Base-by-base conservation (phyloP, 1,140 invertebrate genomes). In the Drosophila nasuta region DNA sequence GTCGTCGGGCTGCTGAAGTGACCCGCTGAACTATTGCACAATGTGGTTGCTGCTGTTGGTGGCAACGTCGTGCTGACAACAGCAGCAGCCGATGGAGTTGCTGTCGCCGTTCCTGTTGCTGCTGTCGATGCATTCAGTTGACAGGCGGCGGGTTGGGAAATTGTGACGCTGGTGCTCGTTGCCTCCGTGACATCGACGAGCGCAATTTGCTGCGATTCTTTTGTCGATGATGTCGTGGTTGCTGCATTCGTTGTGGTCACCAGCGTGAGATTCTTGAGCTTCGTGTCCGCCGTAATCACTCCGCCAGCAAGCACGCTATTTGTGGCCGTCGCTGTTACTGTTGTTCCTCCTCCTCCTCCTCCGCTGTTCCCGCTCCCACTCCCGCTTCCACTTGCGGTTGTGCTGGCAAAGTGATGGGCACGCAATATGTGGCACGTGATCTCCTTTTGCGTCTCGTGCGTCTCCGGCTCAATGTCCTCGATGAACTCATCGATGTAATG, bases 191-290 rank as follows among this genome's bases (percentile, higher is more conserved):
- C 85, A 70, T 86, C 85, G 13, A 89, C 85, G 1, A 89, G 54
- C 1, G 81, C 69, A 2, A 88, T 73, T 28, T 85, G 86, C 11
- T 85, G 81, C 0, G 74, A 25, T 25, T 25, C 20, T 46, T 17
- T 15, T 85, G 83, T 20, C 73, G 54, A 6, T 41, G 49, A 11
- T 63, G 46, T 35, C 1, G 46, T 17, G 8, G 48, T 30, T n/a
- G 25, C 59, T 7, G 46, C 38, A 1, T 51, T 54, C 2, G 83
- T 81, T 43, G 85, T 89, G 5, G 85, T 88, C 13, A 89, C 86
- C 43, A 89, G 76, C 48, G 85, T 89, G 86, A 89, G 86, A 90
- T 89, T 90, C 85, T 89, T 90, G 7, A 89, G 86, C 72, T 89
- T 89, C 54, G 75, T 74, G 45, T 89, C 85, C 7, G 72, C 64